Evolutionary conservation across 2,888 invertebrate genomes (phyloP).

Genomic region (Diplolepis rosae): DNA sequence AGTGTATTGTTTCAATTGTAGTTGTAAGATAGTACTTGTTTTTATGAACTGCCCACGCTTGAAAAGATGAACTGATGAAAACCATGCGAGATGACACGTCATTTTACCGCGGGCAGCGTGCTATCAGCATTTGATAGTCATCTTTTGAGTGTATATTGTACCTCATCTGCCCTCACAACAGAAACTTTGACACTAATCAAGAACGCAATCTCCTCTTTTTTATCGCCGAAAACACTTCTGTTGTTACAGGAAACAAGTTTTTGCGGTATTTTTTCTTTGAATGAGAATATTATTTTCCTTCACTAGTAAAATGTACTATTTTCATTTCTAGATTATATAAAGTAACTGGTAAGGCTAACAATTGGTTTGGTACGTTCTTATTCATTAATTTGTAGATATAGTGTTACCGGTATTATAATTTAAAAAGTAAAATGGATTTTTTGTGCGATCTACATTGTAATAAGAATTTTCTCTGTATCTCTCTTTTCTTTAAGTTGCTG

Average conservation of each 20-base stretch:
- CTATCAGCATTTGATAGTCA: constrained; percentile 16
- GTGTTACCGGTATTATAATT: no score
- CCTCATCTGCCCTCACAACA: background rate
- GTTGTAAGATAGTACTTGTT: background rate
- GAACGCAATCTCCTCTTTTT: background rate
- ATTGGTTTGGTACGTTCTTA: no score
- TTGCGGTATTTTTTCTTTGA: background rate
- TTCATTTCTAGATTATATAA: no score
- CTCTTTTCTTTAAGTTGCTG: no score
- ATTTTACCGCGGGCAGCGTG: background rate
- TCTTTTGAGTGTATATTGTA: background rate
- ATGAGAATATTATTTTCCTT: background rate
- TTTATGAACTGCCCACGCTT: constrained; percentile 4
- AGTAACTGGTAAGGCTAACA: no score
- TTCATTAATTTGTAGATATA: no score
- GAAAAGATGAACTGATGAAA: background rate
- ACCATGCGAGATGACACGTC: constrained; percentile 4
- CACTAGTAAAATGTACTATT: no score
- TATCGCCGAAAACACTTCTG: background rate
- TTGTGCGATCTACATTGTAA: no score
- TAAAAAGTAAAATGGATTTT: no score
- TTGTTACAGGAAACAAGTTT: background rate
- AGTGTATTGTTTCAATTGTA: constrained; percentile 2
- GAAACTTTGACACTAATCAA: constrained; percentile 11
- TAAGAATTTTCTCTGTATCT: no score